Percentiles rank a stretch among this genome's conserved stretches.
phyloP scores from a whole-genome alignment of 2,888 invertebrate genomes.

The Portevinia maculata region DNA sequence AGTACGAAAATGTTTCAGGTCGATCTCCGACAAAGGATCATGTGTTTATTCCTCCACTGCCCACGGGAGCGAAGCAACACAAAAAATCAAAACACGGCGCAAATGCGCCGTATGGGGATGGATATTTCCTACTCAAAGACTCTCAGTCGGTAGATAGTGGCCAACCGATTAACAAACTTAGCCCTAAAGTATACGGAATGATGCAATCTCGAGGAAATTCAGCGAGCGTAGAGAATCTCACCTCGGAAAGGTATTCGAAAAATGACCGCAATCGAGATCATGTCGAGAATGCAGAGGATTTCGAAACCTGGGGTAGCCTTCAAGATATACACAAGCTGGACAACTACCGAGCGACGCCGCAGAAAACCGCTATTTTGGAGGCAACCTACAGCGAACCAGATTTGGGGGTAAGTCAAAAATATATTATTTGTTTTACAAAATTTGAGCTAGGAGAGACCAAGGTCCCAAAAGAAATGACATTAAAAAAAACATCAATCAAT shows the following conservation, averaged over 20 bases:
- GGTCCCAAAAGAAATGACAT: too few relatives aligned
- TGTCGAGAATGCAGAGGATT: conserved; percentile 77
- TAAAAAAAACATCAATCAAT: background rate
- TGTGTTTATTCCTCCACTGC: conserved; percentile 75
- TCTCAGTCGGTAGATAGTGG: conserved; percentile 51
- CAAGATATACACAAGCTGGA: conserved; percentile 84
- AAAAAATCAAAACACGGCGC: conserved; percentile 45
- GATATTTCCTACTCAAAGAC: conserved; percentile 75
- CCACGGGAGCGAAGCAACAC: conserved; percentile 54
- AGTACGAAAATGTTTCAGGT: conserved; percentile 54
- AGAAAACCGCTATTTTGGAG: conserved; percentile 78
- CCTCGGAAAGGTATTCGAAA: conserved; percentile 78
- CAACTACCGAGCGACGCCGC: conserved; percentile 49
- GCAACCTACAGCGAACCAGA: conserved; percentile 88
- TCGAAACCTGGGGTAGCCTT: conserved; percentile 86
- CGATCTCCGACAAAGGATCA: conserved; percentile 73
- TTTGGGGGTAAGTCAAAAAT: conserved; percentile 84
- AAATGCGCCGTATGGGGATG: conserved; percentile 34
- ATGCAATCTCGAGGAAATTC: conserved; percentile 79
- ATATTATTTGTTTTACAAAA: too few relatives aligned
- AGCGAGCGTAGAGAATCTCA: conserved; percentile 80
- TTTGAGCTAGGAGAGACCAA: too few relatives aligned
- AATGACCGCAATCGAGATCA: conserved; percentile 40
- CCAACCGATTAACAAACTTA: conserved; percentile 83
- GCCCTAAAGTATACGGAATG: conserved; percentile 87